Evolutionary conservation across 2,113 vertebrate genomes (phyloP).

Genomic region (Lipophrys pholis): DNA sequence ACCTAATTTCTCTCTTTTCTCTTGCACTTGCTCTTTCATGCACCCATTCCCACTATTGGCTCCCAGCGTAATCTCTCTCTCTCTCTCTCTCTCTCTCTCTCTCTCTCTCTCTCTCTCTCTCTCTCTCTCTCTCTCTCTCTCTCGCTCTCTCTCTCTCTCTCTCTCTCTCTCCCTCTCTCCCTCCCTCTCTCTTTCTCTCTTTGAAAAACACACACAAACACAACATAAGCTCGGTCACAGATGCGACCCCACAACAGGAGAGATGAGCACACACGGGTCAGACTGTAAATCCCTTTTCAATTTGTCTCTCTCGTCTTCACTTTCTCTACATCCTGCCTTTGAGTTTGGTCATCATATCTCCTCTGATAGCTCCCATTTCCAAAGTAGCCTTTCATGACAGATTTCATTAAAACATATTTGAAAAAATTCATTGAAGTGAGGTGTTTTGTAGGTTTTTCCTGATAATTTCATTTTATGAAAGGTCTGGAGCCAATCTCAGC

Average conservation of each 20-base stretch:
- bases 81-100: conserved; percentile 25
- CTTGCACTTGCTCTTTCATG: conserved; percentile 63
- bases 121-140: conserved; percentile 49
- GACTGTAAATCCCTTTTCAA: conserved; percentile 27
- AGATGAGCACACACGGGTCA: conserved; percentile 43
- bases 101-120: conserved; percentile 25
- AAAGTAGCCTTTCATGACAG: not conserved
- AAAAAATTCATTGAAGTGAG: too few species aligned
- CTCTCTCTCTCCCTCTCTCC: conserved; percentile 22
- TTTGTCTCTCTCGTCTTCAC: conserved; percentile 8
- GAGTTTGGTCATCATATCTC: not conserved
- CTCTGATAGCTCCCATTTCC: conserved; percentile 32
- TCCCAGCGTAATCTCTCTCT: conserved; percentile 74
- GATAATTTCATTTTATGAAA: too few species aligned
- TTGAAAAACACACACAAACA: conserved; percentile 37
- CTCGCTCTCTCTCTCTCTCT: conserved; percentile 27
- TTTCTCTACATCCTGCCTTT: conserved; percentile 2
- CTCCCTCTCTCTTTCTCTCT: conserved; percentile 23
- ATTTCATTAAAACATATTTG: too few species aligned
- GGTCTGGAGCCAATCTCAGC: too few species aligned
- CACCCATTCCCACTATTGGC: conserved; percentile 73
- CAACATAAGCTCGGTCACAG: conserved; percentile 53
- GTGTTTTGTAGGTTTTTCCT: too few species aligned
- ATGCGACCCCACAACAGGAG: conserved; percentile 59
- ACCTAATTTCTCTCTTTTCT: conserved; percentile 81